Conservation (phyloP, 1,140 invertebrate species). For the Orussus abietinus region DNA sequence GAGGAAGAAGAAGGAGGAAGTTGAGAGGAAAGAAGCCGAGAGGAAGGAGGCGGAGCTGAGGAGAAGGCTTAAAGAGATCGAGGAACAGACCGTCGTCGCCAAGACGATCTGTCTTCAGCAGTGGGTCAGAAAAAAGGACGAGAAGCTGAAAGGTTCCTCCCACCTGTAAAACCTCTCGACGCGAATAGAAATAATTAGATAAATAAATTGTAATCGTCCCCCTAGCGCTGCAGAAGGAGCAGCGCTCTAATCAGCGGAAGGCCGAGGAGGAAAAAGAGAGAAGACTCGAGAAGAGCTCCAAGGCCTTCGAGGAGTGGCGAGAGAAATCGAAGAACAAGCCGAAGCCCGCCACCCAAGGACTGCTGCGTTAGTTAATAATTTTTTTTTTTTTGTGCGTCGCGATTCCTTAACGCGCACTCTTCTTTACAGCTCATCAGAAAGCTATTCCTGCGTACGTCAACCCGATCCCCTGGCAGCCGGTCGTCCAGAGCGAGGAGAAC, state of each 20-base stretch:
- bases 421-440: slow-evolving; percentile 40
- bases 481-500: slow-evolving; percentile 26
- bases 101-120: slow-evolving; percentile 31
- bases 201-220: not conserved
- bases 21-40: slow-evolving; percentile 16
- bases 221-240: slow-evolving; percentile 25
- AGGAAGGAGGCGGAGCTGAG: slow-evolving; percentile 33
- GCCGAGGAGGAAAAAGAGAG: slow-evolving; percentile 27
- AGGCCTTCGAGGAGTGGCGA: slow-evolving; percentile 44
- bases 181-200: not conserved
- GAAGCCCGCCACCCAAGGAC: slow-evolving; percentile 44
- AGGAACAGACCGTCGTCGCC: slow-evolving; percentile 24
- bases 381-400: slow-evolving; percentile 1
- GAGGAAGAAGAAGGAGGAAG: slow-evolving; percentile 32
- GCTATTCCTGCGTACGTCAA: slow-evolving; percentile 44
- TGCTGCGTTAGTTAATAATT: slow-evolving; percentile 39
- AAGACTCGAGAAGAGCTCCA: slow-evolving; percentile 29
- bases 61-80: slow-evolving; percentile 27
- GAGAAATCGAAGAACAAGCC: slow-evolving; percentile 38
- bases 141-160: slow-evolving; percentile 37
- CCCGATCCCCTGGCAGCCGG: slow-evolving; percentile 40
- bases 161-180: too few species aligned
- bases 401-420: not conserved
- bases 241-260: slow-evolving; percentile 23
- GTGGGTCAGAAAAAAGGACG: slow-evolving; percentile 39